These are phyloP conservation scores for Sebastiscus albofasciatus DNA, from an alignment of 2,797 vertebrate species.

Conservation along the genomic window DNA sequence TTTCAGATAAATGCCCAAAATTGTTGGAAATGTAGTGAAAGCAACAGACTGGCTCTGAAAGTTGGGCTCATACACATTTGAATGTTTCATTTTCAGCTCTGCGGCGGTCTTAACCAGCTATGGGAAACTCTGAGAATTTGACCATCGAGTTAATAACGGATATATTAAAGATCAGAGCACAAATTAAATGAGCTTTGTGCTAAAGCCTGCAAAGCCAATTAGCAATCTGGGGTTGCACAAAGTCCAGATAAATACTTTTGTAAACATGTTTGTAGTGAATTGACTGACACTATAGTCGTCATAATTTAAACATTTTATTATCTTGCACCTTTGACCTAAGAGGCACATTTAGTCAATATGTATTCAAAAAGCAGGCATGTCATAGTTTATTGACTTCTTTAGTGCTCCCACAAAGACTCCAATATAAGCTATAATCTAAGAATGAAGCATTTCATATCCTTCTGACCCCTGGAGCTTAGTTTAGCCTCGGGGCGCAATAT, in stretches of 20 bases:
- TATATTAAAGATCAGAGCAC: slow-evolving; percentile 20
- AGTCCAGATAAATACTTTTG: not conserved
- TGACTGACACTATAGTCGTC: not conserved
- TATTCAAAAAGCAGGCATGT: slow-evolving; percentile 3
- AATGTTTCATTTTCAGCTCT: slow-evolving; percentile 14
- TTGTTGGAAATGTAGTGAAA: slow-evolving; percentile 24
- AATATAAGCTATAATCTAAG: slow-evolving; percentile 51
- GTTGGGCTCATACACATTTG: not conserved
- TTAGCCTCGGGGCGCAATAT: slow-evolving; percentile 50
- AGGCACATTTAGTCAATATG: slow-evolving; percentile 8
- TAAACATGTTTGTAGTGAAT: not conserved
- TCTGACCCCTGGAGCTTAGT: slow-evolving; percentile 51
- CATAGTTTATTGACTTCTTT: slow-evolving; percentile 16
- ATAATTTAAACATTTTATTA: not conserved
- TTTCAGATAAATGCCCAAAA: slow-evolving; percentile 29
- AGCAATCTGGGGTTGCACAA: not conserved
- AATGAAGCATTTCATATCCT: slow-evolving; percentile 59
- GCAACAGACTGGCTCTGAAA: not conserved
- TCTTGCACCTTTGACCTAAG: not conserved
- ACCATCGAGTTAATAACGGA: not conserved
- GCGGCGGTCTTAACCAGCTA: slow-evolving; percentile 2
- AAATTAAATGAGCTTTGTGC: slow-evolving; percentile 23
- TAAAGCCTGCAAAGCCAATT: slow-evolving; percentile 11
- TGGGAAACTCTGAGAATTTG: slow-evolving; percentile 26
- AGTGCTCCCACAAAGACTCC: slow-evolving; percentile 23